A percentile compares a stretch with the other conserved stretches of the same genome.
Evolutionary conservation across 2,888 invertebrate species (phyloP).

Genomic region (Papilio demoleus): DNA sequence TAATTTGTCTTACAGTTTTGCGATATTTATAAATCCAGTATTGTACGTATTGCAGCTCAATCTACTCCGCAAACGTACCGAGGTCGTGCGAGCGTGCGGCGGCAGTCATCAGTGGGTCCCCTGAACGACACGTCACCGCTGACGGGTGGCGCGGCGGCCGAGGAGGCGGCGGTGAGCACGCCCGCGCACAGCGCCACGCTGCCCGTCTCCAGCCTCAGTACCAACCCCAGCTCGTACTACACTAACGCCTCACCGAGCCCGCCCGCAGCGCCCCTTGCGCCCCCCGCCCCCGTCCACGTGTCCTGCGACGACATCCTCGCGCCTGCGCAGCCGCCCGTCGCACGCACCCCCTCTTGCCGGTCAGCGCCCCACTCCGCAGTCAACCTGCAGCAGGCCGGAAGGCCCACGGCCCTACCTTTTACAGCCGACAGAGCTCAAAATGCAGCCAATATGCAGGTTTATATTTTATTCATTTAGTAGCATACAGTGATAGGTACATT

Average conservation of each 20-base stretch:
- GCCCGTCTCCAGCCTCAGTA: slow-evolving; percentile 82
- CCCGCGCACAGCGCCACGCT: slow-evolving; percentile 77
- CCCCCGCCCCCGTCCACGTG: slow-evolving; percentile 69
- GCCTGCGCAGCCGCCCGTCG: slow-evolving; percentile 61
- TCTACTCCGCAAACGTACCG: slow-evolving; percentile 85
- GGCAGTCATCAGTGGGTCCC: slow-evolving; percentile 85
- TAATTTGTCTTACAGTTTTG: slow-evolving; percentile 5
- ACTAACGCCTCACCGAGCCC: slow-evolving; percentile 85
- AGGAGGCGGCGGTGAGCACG: slow-evolving; percentile 74
- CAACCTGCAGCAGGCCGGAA: slow-evolving; percentile 74
- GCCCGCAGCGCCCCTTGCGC: slow-evolving; percentile 70
- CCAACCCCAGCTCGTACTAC: slow-evolving; percentile 83
- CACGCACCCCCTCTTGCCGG: slow-evolving; percentile 71
- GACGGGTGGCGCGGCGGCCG: slow-evolving; percentile 62
- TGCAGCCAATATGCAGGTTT: slow-evolving; percentile 55
- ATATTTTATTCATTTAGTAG: not conserved
- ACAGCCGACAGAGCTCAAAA: slow-evolving; percentile 65
- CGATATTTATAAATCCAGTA: not conserved
- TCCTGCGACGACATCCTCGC: slow-evolving; percentile 79
- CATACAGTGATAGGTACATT: too few species aligned
- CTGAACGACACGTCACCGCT: slow-evolving; percentile 82
- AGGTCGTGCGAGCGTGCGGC: slow-evolving; percentile 83
- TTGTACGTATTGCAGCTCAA: slow-evolving; percentile 79
- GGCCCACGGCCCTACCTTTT: slow-evolving; percentile 69
- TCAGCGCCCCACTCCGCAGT: slow-evolving; percentile 79